Evolutionary conservation across 2,113 vertebrate species (phyloP).

Genomic region (Scalopus aquaticus): DNA sequence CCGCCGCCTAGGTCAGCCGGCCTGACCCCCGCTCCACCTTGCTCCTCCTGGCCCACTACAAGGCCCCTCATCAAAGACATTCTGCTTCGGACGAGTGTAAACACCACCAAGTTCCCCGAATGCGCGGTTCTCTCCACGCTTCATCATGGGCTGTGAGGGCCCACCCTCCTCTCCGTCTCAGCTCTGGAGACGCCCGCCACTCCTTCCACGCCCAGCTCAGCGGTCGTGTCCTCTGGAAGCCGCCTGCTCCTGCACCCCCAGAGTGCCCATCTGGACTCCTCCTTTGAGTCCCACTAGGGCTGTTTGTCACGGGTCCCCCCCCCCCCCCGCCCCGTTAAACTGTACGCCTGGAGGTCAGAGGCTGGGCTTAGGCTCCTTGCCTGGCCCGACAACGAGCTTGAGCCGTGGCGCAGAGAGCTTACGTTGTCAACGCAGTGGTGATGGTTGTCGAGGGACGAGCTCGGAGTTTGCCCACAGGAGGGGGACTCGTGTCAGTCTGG

Average conservation of each 20-base stretch:
- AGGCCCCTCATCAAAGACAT: neutral
- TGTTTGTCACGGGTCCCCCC: neutral
- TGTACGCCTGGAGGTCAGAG: too few species aligned
- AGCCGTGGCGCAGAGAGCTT: neutral
- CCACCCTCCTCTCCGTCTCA: neutral
- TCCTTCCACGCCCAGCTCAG: neutral
- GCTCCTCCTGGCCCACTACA: neutral
- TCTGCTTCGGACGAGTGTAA: too few species aligned
- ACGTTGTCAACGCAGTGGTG: too few species aligned
- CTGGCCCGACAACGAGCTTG: neutral
- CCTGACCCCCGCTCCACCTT: neutral
- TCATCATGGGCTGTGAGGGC: accelerated
- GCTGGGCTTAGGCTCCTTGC: neutral
- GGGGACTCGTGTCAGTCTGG: neutral
- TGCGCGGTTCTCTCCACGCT: neutral
- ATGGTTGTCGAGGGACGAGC: neutral
- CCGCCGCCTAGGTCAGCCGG: too few species aligned
- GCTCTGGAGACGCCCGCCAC: too few species aligned
- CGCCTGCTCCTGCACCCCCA: neutral
- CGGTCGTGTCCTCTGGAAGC: accelerated
- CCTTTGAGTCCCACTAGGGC: neutral
- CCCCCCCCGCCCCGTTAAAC: neutral
- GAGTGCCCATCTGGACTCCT: neutral
- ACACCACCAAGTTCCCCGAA: neutral
- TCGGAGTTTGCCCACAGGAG: neutral